Percentiles rank a stretch among this genome's conserved stretches.
phyloP scores from a whole-genome alignment of 2,888 invertebrate species.

The Drymonia ruficornis region DNA sequence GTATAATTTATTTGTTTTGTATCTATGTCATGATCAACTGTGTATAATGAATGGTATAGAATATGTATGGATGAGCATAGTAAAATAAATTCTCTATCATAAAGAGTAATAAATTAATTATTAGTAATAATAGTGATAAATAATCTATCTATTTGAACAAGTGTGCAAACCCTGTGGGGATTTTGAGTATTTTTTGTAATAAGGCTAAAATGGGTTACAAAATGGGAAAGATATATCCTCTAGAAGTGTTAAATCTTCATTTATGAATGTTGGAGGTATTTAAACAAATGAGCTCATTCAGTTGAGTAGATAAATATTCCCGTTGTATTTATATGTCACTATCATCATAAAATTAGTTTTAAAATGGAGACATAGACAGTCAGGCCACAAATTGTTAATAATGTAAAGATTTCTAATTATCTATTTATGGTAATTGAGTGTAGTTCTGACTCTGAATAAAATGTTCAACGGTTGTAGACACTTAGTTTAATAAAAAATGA shows the following conservation, averaged over 20 bases:
- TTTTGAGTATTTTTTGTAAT: not conserved
- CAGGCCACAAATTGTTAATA: slow-evolving; percentile 7
- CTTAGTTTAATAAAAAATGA: slow-evolving; percentile 40
- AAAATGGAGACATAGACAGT: slow-evolving; percentile 33
- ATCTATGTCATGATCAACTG: slow-evolving; percentile 38
- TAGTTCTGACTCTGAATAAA: slow-evolving; percentile 28
- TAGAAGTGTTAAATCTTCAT: not conserved
- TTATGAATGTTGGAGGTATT: slow-evolving; percentile 14
- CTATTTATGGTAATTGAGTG: slow-evolving; percentile 24
- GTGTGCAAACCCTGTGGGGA: slow-evolving; percentile 14
- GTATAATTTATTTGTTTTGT: slow-evolving; percentile 43
- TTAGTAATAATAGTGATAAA: slow-evolving; percentile 39
- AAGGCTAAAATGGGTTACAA: slow-evolving; percentile 1
- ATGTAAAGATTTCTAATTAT: slow-evolving; percentile 26
- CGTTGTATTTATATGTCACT: not conserved
- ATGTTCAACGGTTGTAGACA: slow-evolving; percentile 35
- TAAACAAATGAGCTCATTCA: slow-evolving; percentile 6
- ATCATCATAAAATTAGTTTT: not conserved
- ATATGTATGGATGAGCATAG: slow-evolving; percentile 33
- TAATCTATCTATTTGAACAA: slow-evolving; percentile 28
- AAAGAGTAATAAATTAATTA: slow-evolving; percentile 35
- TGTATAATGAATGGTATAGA: slow-evolving; percentile 42
- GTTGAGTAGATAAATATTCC: not conserved
- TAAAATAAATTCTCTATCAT: slow-evolving; percentile 37
- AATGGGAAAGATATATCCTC: not conserved